Evolutionary conservation across 92 coral and sea anemone genomes (phyloP), one percentile per base, ranked within the genome.

Genomic region (Porites lobata): DNA sequence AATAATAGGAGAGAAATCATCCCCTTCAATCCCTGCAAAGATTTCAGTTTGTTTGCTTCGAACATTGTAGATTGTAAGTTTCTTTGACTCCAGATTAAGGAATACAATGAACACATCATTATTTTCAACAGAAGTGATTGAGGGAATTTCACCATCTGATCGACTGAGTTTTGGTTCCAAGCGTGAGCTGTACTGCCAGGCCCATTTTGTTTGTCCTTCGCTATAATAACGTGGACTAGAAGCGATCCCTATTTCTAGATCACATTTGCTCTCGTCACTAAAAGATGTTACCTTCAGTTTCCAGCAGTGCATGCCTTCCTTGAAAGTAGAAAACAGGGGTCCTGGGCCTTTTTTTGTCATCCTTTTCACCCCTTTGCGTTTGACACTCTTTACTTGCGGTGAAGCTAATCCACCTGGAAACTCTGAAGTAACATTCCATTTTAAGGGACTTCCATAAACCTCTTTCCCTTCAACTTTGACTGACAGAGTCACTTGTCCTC

Each of bases 361-460:
- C n/a, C n/a, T n/a, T n/a, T n/a, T n/a, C n/a, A n/a, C 4, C 1
- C 63, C 58, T 1, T n/a, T 8, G 5, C 59, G 13, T 9, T 1
- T 8, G 6, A 0, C 9, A 29, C 13, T 54, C 59, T 50, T 72
- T 72, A 1, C 57, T 32, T 8, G 20, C n/a, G 6, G 18, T 9
- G 10, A 10, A 54, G 10, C 6, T 29, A 65, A 2, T 24, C 17
- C 20, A 26, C 13, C 59, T 54, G 14, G 59, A 54, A 9, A 1
- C 9, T 53, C 20, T 51, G 79, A 29, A 24, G 26, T 63, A 20
- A 91, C 94, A 67, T 81, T 52, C 94, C 94, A 91, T 12, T 88
- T 66, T 54, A 86, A 91, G 6, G 94, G 94, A 76, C 91, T 86
- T 32, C 88, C 91, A 18, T 43, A 22, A 9, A 91, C 78, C 21